Percentiles rank a stretch among this genome's conserved stretches.
phyloP scores from a whole-genome alignment of 2,113 vertebrate genomes.

The Dasyornis broadbenti region DNA sequence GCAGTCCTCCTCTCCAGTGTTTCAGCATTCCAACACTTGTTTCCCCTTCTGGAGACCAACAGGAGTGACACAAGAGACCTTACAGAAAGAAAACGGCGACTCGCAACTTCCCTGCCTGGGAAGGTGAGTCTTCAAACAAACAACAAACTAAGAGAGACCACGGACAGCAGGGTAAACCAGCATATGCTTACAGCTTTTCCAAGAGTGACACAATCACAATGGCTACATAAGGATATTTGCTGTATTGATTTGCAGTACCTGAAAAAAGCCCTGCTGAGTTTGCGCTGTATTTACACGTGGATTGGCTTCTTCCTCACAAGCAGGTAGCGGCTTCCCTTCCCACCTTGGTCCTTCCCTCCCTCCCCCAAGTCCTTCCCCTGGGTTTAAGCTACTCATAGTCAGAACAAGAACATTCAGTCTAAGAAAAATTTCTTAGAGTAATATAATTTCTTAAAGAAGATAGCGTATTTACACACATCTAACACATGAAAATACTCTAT shows the following conservation, averaged over 20 bases:
- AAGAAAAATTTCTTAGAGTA: slow-evolving; percentile 75
- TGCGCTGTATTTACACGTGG: slow-evolving; percentile 36
- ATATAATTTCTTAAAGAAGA: slow-evolving; percentile 77
- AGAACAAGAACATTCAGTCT: slow-evolving; percentile 69
- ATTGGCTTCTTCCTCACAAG: slow-evolving; percentile 64
- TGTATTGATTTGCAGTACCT: slow-evolving; percentile 45
- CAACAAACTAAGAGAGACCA: neutral
- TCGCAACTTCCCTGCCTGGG: neutral
- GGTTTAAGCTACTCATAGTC: slow-evolving; percentile 61
- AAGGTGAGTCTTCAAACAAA: neutral
- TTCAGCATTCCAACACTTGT: slow-evolving; percentile 13
- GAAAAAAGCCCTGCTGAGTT: slow-evolving; percentile 58
- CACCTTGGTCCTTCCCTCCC: neutral
- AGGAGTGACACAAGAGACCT: neutral
- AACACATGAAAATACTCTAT: slow-evolving; percentile 84
- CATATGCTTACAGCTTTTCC: slow-evolving; percentile 11
- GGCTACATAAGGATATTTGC: slow-evolving; percentile 40
- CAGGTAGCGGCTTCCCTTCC: slow-evolving; percentile 13
- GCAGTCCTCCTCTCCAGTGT: slow-evolving; percentile 18
- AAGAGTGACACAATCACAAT: neutral
- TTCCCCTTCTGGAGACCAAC: slow-evolving; percentile 4
- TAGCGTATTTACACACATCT: slow-evolving; percentile 81
- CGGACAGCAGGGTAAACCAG: neutral
- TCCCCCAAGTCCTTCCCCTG: neutral
- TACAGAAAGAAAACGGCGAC: neutral